Conservation (phyloP, 2,797 vertebrate genomes). For the Schizopygopsis pylzovi region DNA sequence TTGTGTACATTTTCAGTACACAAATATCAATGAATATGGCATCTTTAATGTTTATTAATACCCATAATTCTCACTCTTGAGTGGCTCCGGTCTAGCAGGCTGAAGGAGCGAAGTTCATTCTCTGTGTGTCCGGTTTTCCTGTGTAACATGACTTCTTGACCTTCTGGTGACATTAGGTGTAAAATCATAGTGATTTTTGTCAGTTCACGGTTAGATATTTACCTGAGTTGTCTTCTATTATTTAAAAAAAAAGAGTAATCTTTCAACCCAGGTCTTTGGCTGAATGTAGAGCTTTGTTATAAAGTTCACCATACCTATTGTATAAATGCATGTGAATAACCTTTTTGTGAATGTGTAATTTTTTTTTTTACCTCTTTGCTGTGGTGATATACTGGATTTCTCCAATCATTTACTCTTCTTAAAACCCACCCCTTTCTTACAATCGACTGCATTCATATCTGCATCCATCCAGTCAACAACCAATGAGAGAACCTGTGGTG, state of each 20-base stretch:
- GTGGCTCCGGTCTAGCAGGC: no score
- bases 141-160: slow-evolving; percentile 34
- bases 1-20: no score
- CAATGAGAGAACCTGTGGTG: background rate
- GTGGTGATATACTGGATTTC: background rate
- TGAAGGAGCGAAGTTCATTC: background rate
- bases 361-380: background rate
- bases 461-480: background rate
- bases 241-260: background rate
- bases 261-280: background rate
- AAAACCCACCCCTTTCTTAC: background rate
- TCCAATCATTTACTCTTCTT: background rate
- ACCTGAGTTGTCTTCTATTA: background rate
- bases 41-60: no score
- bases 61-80: no score
- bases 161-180: background rate
- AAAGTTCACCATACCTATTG: background rate
- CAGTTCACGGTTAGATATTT: slow-evolving; percentile 23
- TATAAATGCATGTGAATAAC: background rate
- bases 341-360: background rate
- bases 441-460: background rate
- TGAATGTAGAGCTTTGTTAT: background rate
- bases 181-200: slow-evolving; percentile 11
- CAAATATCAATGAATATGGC: no score
- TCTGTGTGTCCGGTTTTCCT: slow-evolving; percentile 26